Evolutionary conservation across 2,888 invertebrate genomes (phyloP).

Genomic region (Halocaridina rubra): DNA sequence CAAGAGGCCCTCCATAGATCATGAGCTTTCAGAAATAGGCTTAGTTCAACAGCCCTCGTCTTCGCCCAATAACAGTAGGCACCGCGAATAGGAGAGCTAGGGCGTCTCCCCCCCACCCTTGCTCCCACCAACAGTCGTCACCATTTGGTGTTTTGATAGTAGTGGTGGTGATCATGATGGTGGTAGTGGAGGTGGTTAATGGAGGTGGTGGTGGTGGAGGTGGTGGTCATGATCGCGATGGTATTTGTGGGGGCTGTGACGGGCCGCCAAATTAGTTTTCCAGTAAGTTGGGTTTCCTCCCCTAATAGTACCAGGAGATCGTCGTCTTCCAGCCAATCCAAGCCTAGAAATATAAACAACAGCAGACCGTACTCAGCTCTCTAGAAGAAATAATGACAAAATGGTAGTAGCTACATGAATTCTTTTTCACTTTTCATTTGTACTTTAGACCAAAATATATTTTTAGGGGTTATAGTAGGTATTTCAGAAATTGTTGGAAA

Average conservation of each 20-base stretch:
- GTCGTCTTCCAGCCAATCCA: neutral
- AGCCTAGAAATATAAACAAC: no score
- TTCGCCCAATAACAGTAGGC: conserved; percentile 13
- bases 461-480: no score
- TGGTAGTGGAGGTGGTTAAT: neutral
- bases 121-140: no score
- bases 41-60: conserved; percentile 36
- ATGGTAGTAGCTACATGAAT: no score
- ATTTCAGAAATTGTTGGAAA: no score
- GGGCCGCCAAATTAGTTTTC: neutral
- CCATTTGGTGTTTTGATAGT: no score
- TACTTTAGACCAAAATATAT: no score
- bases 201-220: neutral
- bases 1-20: conserved; percentile 66
- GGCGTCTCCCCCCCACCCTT: neutral
- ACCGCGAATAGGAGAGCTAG: neutral
- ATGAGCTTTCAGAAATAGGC: conserved; percentile 42
- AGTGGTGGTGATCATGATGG: neutral
- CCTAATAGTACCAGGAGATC: neutral
- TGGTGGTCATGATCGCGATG: neutral
- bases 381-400: no score
- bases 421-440: no score
- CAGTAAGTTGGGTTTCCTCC: neutral
- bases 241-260: neutral
- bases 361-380: no score